A percentile compares a stretch with the other conserved stretches of the same genome.
Evolutionary conservation across 1,140 invertebrate genomes (phyloP).

Genomic region (Caenorhabditis tropicalis): DNA sequence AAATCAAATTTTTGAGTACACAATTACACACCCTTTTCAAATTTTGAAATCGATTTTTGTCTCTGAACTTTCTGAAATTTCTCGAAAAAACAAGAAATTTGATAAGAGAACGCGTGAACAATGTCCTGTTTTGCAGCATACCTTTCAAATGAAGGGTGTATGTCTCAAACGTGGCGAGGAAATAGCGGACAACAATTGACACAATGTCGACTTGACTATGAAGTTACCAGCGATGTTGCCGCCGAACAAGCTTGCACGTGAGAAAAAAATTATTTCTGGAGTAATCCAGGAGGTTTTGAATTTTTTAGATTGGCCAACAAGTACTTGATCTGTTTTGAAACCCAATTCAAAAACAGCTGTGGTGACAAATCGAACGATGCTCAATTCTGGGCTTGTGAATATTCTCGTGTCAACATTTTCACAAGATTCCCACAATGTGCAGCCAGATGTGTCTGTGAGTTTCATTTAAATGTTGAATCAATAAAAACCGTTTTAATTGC

Average conservation of each 20-base stretch:
- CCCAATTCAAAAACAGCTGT: slow-evolving; percentile 41
- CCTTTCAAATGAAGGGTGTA: slow-evolving; percentile 47
- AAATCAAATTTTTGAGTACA: slow-evolving; percentile 7
- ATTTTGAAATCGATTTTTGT: not conserved
- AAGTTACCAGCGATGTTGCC: not conserved
- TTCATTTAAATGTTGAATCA: not conserved
- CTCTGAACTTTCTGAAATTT: not conserved
- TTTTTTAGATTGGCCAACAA: slow-evolving; percentile 47
- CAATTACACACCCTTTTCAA: not conserved
- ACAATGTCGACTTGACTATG: slow-evolving; percentile 36
- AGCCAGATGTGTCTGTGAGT: slow-evolving; percentile 48
- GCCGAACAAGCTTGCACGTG: slow-evolving; percentile 45
- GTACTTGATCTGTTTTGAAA: slow-evolving; percentile 44
- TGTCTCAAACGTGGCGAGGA: slow-evolving; percentile 36
- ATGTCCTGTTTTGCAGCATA: slow-evolving; percentile 27
- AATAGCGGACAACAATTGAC: not conserved
- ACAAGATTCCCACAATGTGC: slow-evolving; percentile 57
- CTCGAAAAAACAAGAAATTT: not conserved
- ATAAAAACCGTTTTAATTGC: not conserved
- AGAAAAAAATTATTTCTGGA: not conserved
- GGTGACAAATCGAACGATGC: slow-evolving; percentile 45
- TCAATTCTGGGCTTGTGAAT: slow-evolving; percentile 58
- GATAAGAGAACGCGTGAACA: slow-evolving; percentile 10
- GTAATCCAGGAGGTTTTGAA: not conserved
- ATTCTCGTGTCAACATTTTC: slow-evolving; percentile 55